Evolutionary conservation across 2,888 invertebrate genomes (phyloP), one percentile per base, ranked within the genome.

Genomic region (Caradrina kadenii): DNA sequence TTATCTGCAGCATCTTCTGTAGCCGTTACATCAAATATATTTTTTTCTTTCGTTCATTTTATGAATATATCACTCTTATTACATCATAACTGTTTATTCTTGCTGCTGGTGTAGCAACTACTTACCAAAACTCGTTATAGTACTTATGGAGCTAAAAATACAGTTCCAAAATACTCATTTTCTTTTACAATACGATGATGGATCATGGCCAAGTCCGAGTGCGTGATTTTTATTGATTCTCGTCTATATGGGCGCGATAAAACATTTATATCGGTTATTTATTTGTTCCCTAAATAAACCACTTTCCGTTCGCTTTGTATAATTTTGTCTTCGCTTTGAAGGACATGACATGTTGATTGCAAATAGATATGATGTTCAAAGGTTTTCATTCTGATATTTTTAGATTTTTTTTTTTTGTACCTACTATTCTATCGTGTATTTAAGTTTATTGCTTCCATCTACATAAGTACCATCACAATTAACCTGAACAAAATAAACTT

Each of bases 251-350:
- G 55, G 66, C 8, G 86, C 64, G 84, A 74, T 85, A 85, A 85
- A 79, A 85, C 62, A 81, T 85, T 85, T 85, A 85, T 85, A 79
- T 70, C 68, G 26, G 68, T 79, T 78, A 82, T 82, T 85, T 85
- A 83, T 85, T 80, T 73, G 70, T 73, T 73, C 63, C 61, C 2
- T 35, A 79, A 82, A 84, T 85, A 84, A 54, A 72, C 52, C 68
- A 71, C 73, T 82, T 81, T 69, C 45, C 63, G 69, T 52, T 66
- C 55, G 17, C 62, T 68, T 73, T 50, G 15, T 49, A 69, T 81
- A 69, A 75, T 69, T 77, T 67, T 73, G 69, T 83, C 71, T 82
- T 80, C 74, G 31, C 56, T 53, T 64, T 73, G 70, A 76, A 78
- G 82, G 75, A 62, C 84, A 59, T 39, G 45, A 60, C 81, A 59